A percentile compares a stretch with the other conserved stretches of the same genome.
phyloP scores from a whole-genome alignment of 2,888 invertebrate species.

The Drosophila setosimentum region DNA sequence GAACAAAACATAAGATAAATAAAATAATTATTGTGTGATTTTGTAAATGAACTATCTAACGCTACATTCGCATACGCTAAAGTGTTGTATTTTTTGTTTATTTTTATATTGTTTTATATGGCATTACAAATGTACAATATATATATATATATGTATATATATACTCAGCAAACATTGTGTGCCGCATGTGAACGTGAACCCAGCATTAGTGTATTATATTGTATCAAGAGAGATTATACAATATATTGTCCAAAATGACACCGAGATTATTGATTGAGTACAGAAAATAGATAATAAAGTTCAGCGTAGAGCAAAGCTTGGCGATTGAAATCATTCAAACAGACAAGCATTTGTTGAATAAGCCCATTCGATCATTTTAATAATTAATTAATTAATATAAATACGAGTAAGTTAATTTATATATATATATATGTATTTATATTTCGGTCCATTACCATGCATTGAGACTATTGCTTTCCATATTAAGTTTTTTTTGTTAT shows the following conservation, averaged over 20 bases:
- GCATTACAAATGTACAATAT: slow-evolving; percentile 12
- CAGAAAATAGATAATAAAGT: not conserved
- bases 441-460: slow-evolving; percentile 36
- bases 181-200: slow-evolving; percentile 4
- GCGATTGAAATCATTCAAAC: not conserved
- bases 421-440: slow-evolving; percentile 18
- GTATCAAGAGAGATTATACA: not conserved
- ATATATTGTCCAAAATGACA: slow-evolving; percentile 19
- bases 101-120: not conserved
- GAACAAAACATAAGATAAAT: not conserved
- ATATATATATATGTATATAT: not conserved
- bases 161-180: slow-evolving; percentile 7
- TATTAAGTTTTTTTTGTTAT: not conserved
- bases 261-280: slow-evolving; percentile 3
- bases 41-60: slow-evolving; percentile 30
- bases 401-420: slow-evolving; percentile 21
- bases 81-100: slow-evolving; percentile 1
- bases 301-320: not conserved
- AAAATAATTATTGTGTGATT: not conserved
- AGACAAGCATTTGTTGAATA: slow-evolving; percentile 13
- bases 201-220: slow-evolving; percentile 3
- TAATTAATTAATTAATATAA: not conserved
- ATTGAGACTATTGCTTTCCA: slow-evolving; percentile 48
- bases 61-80: slow-evolving; percentile 10
- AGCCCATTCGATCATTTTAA: not conserved